These are phyloP conservation scores for Julus scandinavius DNA, from an alignment of 2,888 invertebrate genomes.

Conservation along the genomic window DNA sequence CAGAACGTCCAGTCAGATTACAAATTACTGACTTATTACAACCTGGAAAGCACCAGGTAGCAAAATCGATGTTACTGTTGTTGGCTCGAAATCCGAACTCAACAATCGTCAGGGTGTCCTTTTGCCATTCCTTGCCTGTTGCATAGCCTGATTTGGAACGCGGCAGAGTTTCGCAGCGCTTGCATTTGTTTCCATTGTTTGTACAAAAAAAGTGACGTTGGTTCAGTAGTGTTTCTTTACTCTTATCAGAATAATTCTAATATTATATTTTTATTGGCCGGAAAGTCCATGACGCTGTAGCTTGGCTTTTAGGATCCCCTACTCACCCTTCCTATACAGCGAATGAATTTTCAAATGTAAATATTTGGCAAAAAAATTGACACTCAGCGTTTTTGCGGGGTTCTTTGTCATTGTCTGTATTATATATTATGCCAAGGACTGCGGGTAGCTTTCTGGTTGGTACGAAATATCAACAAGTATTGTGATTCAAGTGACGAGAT, in stretches of 20 bases:
- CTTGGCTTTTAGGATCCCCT: neutral
- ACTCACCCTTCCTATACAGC: neutral
- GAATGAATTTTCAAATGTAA: neutral
- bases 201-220: neutral
- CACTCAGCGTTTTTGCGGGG: constrained; percentile 1
- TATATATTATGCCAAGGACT: constrained; percentile 13
- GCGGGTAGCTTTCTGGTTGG: constrained; percentile 25
- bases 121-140: neutral
- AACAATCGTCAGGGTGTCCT: neutral
- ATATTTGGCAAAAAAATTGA: neutral
- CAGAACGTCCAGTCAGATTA: too few relatives aligned
- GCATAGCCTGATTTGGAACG: neutral
- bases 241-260: neutral
- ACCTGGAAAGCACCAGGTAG: too few relatives aligned
- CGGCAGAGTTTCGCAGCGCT: neutral
- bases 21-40: too few relatives aligned
- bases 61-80: too few relatives aligned
- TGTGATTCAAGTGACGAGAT: constrained; percentile 32
- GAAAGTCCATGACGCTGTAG: neutral
- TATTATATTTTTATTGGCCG: neutral
- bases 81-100: too few relatives aligned
- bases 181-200: neutral
- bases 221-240: neutral
- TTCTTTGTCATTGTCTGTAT: constrained; percentile 5
- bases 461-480: constrained; percentile 52